Conservation (phyloP, 2,113 vertebrate genomes). For the Apteryx mantelli region DNA sequence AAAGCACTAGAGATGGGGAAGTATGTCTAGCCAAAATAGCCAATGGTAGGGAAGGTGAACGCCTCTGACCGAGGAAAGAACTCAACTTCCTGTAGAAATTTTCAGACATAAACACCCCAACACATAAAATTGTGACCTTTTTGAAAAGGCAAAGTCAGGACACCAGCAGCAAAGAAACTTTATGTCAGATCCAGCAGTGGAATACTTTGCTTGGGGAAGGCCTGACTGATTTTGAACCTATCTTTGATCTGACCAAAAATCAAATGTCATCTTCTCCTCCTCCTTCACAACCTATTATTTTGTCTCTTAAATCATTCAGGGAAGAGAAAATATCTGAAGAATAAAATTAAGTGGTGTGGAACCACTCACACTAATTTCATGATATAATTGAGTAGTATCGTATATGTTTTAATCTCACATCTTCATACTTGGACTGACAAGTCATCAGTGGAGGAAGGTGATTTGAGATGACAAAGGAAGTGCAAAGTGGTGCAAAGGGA, state of each 20-base stretch:
- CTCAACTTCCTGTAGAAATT: neutral
- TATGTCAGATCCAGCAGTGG: neutral
- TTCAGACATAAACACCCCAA: neutral
- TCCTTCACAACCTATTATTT: neutral
- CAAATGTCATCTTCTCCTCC: neutral
- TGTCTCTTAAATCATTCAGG: neutral
- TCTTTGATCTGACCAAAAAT: neutral
- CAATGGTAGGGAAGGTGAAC: neutral
- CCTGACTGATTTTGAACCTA: neutral
- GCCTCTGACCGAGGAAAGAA: neutral
- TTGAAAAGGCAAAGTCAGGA: neutral
- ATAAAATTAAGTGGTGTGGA: neutral
- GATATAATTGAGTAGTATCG: neutral
- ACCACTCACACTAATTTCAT: accelerated
- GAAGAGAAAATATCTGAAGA: neutral
- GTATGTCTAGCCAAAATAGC: neutral
- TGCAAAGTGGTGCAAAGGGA: neutral
- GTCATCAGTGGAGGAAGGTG: neutral
- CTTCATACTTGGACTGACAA: neutral
- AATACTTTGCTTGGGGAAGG: neutral
- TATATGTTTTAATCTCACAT: neutral
- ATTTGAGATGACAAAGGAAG: neutral
- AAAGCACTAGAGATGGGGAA: neutral
- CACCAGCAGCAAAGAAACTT: neutral
- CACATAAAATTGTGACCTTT: neutral